Percentiles rank a stretch among this genome's conserved stretches.
phyloP scores from a whole-genome alignment of 2,113 vertebrate genomes.

The Coreoperca whiteheadi region DNA sequence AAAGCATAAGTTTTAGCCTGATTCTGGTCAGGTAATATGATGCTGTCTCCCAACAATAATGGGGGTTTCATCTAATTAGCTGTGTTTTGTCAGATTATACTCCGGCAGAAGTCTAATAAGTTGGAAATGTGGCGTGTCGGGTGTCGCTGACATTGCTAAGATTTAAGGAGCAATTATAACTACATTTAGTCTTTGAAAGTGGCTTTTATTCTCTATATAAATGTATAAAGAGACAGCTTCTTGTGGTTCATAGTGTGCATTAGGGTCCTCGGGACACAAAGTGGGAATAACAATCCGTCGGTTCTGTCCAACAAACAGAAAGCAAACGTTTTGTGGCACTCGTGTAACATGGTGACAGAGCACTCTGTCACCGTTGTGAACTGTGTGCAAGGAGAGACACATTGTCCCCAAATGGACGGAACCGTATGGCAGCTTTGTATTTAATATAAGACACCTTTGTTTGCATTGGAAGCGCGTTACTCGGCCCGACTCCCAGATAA shows the following conservation, averaged over 20 bases:
- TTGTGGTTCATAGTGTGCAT: background rate
- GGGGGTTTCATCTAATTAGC: conserved; percentile 1
- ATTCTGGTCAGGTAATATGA: background rate
- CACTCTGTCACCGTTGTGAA: no score
- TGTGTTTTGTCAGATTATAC: background rate
- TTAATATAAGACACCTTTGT: no score
- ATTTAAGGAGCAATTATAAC: background rate
- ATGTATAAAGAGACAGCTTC: background rate
- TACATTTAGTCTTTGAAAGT: background rate
- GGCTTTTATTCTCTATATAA: background rate
- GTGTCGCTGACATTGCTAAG: background rate
- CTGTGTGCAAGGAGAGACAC: no score
- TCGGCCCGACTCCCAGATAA: no score
- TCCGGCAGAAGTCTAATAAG: background rate
- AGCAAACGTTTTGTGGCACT: background rate
- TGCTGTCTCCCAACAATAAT: background rate
- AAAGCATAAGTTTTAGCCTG: conserved; percentile 9
- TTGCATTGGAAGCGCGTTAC: no score
- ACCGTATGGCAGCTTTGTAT: no score
- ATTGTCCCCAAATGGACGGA: no score
- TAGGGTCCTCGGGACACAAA: background rate
- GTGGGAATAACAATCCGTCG: background rate
- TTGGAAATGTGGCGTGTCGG: background rate
- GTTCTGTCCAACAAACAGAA: background rate
- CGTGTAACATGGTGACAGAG: background rate